Conservation (phyloP, 2,888 invertebrate species). For the Hesperia comma region DNA sequence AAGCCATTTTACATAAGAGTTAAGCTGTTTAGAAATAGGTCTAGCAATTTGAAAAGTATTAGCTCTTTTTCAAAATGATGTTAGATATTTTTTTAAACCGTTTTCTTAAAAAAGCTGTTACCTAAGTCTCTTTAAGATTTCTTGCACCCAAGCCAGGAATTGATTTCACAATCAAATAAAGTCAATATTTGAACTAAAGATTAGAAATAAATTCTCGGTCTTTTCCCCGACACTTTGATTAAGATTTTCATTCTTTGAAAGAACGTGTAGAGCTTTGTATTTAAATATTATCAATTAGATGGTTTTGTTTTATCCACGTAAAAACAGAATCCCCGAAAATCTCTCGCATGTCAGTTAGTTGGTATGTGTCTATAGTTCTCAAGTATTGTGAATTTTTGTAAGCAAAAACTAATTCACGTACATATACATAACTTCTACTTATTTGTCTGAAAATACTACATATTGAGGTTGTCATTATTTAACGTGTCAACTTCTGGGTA, state of each 20-base stretch:
- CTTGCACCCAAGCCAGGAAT: constrained; percentile 18
- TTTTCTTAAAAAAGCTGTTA: constrained; percentile 3
- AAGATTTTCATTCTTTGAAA: constrained; percentile 4
- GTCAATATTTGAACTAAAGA: constrained; percentile 29
- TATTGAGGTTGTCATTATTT: too few relatives aligned
- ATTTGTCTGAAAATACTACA: too few relatives aligned
- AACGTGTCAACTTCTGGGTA: too few relatives aligned
- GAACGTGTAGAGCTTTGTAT: background rate
- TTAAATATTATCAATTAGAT: background rate
- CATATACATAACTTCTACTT: too few relatives aligned
- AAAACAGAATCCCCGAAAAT: background rate
- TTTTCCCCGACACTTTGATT: background rate
- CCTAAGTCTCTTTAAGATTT: constrained; percentile 10
- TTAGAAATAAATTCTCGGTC: constrained; percentile 25
- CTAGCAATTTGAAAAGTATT: too few relatives aligned
- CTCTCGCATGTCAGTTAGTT: too few relatives aligned
- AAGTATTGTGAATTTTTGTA: too few relatives aligned
- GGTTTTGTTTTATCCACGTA: background rate
- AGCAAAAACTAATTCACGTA: too few relatives aligned
- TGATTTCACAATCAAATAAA: constrained; percentile 19
- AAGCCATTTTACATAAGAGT: too few relatives aligned
- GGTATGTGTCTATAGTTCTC: too few relatives aligned
- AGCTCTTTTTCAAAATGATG: too few relatives aligned
- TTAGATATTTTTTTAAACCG: background rate
- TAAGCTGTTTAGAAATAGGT: too few relatives aligned